These are phyloP conservation scores for Cyanoliseus patagonus DNA, from an alignment of 2,113 vertebrate species.

Conservation along the genomic window DNA sequence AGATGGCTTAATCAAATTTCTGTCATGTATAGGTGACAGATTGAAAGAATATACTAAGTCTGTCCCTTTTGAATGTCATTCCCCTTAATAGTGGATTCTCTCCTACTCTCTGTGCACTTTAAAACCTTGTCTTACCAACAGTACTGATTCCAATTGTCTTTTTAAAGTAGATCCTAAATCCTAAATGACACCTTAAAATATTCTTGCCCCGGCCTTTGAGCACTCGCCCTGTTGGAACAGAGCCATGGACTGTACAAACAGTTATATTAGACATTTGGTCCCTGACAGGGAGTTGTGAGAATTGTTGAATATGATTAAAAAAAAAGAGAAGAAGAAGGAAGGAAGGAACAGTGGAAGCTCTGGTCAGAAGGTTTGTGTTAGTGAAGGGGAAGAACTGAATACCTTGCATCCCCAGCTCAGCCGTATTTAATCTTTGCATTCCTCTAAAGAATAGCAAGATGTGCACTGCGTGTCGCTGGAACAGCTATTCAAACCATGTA, in stretches of 20 bases:
- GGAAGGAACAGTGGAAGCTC: neutral
- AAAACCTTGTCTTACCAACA: neutral
- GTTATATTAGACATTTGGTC: neutral
- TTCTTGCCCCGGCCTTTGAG: neutral
- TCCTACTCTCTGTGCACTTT: neutral
- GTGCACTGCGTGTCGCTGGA: neutral
- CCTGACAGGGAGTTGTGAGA: neutral
- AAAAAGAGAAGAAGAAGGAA: neutral
- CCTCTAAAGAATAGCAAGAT: neutral
- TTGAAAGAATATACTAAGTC: conserved; percentile 3
- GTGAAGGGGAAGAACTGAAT: neutral
- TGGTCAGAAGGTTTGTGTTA: neutral
- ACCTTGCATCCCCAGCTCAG: neutral
- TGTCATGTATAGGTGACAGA: neutral
- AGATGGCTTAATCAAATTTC: conserved; percentile 33
- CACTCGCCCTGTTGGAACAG: neutral
- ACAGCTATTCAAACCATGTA: conserved; percentile 24
- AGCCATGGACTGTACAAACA: neutral
- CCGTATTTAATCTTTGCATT: neutral
- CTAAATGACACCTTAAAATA: neutral
- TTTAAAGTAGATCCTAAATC: neutral
- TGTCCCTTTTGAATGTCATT: neutral
- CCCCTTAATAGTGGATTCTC: neutral
- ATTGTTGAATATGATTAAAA: neutral
- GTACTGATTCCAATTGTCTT: neutral